Evolutionary conservation across 2,113 vertebrate genomes (phyloP), one percentile per base, ranked within the genome.

Genomic region (Mus spicilegus): DNA sequence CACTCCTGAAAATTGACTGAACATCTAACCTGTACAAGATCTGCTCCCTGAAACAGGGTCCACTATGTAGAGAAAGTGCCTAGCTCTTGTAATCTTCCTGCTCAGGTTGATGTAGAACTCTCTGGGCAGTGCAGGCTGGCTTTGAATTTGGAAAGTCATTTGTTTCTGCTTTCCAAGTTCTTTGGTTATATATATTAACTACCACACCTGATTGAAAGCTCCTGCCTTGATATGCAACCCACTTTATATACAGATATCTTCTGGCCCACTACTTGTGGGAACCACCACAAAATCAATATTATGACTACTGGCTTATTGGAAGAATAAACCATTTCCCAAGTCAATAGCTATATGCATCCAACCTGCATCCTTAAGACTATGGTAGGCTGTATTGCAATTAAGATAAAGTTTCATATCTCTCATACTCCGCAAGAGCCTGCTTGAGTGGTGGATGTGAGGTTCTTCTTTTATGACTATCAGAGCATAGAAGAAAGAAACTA

Each of bases 401-500:
- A 89, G 33, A 28, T 72, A 36, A 89, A 89, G 26, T 82, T 69
- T 30, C 58, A 77, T 46, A 87, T 12, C 65, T 36, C 65, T 87
- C 63, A 77, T 14, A 36, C 14, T 77, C 94, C 2, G 5, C 49
- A 17, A 73, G 26, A 88, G 16, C 61, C 70, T 91, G 17, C 24
- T 54, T 89, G 78, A 11, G 42, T 4, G 61, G 51, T 61, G 12
- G 65, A 24, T 89, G 5, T 91, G 14, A 49, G 90, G 19, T 65
- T 85, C 28, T 69, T 88, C 7, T 14, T 42, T 30, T 90, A 70
- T 75, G 70, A 26, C 69, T 95, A 70, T 80, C n/a, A 86, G 30
- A 91, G 30, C 76, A 61, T 33, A 85, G 36, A 46, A 86, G 90
- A 93, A 90, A 13, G 76, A 42, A 93, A 82, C 54, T 22, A 84